Evolutionary conservation across 2,797 vertebrate species (phyloP), one percentile per base, ranked within the genome.

Genomic region (Clamator glandarius): DNA sequence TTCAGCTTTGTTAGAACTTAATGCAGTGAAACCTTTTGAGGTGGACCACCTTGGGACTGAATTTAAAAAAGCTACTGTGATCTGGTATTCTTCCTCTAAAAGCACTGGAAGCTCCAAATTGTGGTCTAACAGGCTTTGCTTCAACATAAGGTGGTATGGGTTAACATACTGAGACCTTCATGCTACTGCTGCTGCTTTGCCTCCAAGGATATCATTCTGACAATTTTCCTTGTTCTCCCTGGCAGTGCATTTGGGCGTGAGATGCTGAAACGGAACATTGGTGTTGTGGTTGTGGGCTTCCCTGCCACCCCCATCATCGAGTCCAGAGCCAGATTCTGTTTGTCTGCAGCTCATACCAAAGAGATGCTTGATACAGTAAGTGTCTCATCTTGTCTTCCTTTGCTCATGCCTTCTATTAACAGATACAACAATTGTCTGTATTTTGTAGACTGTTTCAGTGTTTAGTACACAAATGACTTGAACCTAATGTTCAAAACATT

Each of bases 221-320:
- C 0, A 0, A 9, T 79, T 35, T 81, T 63, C 42, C 70, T 55
- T 12, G 16, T 74, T 89, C 78, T 94, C 63, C 64, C 85, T 87
- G 94, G 39, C 95, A 99, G 99, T 39, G 99, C 99, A 0, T 99
- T 99, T 87, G 99, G 99, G 25, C 98, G 99, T 64, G 99, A 99
- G 97, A 99, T 99, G 99, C 88, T 99, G 92, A 99, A 99, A 97
- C 98, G 99, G 86, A 99, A 99, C 96, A 98, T 99, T 4, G 99
- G 99, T 28, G 99, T 99, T 0, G 99, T 99, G 95, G 99, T 99
- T 33, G 99, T 99, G 41, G 99, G 99, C 59, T 99, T 99, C 96
- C 99, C 99, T 26, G 99, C 99, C 29, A 99, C 99, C 8, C 99
- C 99, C 21, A 99, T 99, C 96, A 99, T 99, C 5, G 99, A 99